Conservation (phyloP, 2,888 invertebrate genomes). For the Heliconius ismenius region DNA sequence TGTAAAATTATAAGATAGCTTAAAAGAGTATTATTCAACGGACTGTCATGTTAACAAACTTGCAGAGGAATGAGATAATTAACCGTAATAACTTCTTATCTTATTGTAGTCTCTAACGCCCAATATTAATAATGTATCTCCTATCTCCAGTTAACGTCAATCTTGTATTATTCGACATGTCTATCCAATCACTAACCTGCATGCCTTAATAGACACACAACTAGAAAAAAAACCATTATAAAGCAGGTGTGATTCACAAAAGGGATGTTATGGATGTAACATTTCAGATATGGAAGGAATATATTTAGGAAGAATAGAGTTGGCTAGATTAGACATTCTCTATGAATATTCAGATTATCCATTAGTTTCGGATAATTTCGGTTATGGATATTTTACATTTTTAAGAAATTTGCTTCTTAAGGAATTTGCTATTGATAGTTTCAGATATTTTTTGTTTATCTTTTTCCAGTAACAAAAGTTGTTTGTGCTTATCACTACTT, state of each 20-base stretch:
- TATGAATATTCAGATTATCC: background rate
- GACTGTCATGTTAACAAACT: slow-evolving; percentile 1
- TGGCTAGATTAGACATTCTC: background rate
- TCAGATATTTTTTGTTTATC: too few species aligned
- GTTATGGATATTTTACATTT: background rate
- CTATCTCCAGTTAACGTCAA: too few species aligned
- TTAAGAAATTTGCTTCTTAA: background rate
- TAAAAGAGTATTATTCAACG: background rate
- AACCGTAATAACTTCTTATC: background rate
- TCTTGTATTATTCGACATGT: too few species aligned
- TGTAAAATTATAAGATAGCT: background rate
- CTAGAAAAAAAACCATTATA: background rate
- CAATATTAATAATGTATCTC: too few species aligned
- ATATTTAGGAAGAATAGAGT: background rate
- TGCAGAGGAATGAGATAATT: slow-evolving; percentile 9
- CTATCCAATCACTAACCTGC: too few species aligned
- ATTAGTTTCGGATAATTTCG: background rate
- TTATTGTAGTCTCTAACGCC: background rate
- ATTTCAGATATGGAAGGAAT: background rate
- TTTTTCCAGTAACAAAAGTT: too few species aligned
- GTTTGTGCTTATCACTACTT: background rate
- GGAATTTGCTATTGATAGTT: too few species aligned
- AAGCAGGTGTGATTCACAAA: background rate
- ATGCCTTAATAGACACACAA: background rate
- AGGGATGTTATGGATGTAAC: background rate